Evolutionary conservation across 2,113 vertebrate species (phyloP), one percentile per base, ranked within the genome.

Genomic region (Perognathus longimembris): DNA sequence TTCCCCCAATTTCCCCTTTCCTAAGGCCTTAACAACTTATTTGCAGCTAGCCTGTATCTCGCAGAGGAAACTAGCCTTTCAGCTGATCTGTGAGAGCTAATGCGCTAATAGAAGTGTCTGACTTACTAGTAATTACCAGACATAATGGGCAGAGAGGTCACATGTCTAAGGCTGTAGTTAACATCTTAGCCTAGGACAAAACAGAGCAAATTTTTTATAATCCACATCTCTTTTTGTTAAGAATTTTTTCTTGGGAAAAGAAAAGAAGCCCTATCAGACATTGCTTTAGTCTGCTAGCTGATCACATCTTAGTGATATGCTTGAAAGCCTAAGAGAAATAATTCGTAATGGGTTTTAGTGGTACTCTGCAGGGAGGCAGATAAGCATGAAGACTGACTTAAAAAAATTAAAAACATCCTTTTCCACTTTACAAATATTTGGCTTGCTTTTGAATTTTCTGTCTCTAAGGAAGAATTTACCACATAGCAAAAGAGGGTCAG

Each of bases 251-350:
- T 66, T 36, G n/a, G n/a, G 40, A 2, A 2, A 2, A 22, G 30
- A 28, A 2, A 1, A 18, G 28, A n/a, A 63, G 7, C 8, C 18
- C 69, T 38, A 18, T 79, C 59, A 70, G 34, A n/a, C 24, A 21
- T 74, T 78, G 22, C 77, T n/a, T 70, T 73, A 50, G 15, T 66
- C 24, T 90, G 34, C n/a, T 26, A 75, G 64, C 67, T 83, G 12
- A 54, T 42, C 82, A 71, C 22, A n/a, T 69, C 38, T 32, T 38
- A 11, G 21, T 32, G 57, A 66, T 38, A 34, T 9, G 3, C 50
- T 85, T 66, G 89, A 71, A 92, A 88, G 57, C n/a, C 82, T 75
- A 85, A 83, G 64, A 61, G 10, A 82, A 73, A 63, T 64, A 28
- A 83, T 57, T 24, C 38, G 12, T 5, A 57, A n/a, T 64, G n/a